phyloP scores from a whole-genome alignment of 1,140 invertebrate species.

The Eriosoma lanigerum region DNA sequence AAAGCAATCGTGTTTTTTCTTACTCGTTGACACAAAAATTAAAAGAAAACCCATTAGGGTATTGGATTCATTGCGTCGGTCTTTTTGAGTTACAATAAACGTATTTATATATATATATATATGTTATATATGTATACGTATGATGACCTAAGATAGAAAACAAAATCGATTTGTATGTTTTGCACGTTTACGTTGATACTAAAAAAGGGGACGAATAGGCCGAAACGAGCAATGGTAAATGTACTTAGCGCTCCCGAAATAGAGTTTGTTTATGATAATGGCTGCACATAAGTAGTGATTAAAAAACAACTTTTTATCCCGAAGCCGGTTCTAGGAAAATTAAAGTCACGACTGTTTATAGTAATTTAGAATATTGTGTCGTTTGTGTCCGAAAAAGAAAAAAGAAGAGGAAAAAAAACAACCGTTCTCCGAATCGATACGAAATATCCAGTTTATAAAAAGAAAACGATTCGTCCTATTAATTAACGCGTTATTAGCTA shows the following conservation, averaged over 20 bases:
- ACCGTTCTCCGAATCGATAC: too few species aligned
- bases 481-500: not conserved
- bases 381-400: too few species aligned
- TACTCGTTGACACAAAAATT: not conserved
- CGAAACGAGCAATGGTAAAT: not conserved
- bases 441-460: too few species aligned
- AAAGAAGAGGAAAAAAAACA: too few species aligned
- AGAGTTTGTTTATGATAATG: constrained; percentile 11
- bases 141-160: not conserved
- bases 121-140: too few species aligned
- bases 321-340: not conserved
- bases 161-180: constrained; percentile 3
- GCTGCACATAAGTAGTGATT: not conserved
- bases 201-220: not conserved
- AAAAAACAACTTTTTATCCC: not conserved
- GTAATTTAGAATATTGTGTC: constrained; percentile 2
- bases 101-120: too few species aligned
- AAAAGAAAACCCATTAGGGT: not conserved
- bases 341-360: not conserved
- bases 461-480: too few species aligned
- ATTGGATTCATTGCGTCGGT: too few species aligned
- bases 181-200: not conserved
- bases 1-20: not conserved
- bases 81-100: too few species aligned
- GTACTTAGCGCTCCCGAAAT: constrained; percentile 2